These are phyloP conservation scores for Chaetodon trifascialis DNA, from an alignment of 2,113 vertebrate genomes.

Conservation along the genomic window DNA sequence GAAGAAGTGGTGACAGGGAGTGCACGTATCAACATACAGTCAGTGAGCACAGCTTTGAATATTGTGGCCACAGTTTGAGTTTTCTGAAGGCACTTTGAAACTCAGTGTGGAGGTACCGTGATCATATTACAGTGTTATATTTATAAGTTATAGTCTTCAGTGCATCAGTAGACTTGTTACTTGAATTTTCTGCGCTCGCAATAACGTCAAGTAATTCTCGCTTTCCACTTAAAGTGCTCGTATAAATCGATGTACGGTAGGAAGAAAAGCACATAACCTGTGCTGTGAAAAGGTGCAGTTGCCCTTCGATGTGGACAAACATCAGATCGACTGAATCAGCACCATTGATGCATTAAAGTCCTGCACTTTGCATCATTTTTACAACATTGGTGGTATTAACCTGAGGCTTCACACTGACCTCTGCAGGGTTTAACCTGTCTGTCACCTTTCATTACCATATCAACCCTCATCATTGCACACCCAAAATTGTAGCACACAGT, in stretches of 20 bases:
- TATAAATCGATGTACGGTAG: neutral
- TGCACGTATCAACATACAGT: neutral
- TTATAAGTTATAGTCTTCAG: slow-evolving; percentile 4
- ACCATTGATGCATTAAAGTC: neutral
- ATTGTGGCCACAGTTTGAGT: neutral
- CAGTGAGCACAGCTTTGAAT: neutral
- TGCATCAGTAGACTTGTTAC: slow-evolving; percentile 24
- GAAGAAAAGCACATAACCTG: neutral
- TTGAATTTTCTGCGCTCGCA: slow-evolving; percentile 30
- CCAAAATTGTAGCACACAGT: slow-evolving; percentile 1
- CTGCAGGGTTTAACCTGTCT: neutral
- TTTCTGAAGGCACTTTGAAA: slow-evolving; percentile 9
- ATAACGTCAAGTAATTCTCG: slow-evolving; percentile 27
- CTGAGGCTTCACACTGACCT: slow-evolving; percentile 9
- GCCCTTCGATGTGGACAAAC: neutral
- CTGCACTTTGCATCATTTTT: neutral
- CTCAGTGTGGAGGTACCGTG: neutral
- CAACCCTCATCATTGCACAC: slow-evolving; percentile 8
- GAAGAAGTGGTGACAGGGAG: neutral
- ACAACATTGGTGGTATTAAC: neutral
- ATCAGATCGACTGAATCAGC: slow-evolving; percentile 18
- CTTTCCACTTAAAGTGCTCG: slow-evolving; percentile 66
- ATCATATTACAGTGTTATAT: neutral
- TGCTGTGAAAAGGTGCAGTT: slow-evolving; percentile 19
- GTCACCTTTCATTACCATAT: neutral